Conservation (phyloP, 2,797 vertebrate species). For the Argentina silus region DNA sequence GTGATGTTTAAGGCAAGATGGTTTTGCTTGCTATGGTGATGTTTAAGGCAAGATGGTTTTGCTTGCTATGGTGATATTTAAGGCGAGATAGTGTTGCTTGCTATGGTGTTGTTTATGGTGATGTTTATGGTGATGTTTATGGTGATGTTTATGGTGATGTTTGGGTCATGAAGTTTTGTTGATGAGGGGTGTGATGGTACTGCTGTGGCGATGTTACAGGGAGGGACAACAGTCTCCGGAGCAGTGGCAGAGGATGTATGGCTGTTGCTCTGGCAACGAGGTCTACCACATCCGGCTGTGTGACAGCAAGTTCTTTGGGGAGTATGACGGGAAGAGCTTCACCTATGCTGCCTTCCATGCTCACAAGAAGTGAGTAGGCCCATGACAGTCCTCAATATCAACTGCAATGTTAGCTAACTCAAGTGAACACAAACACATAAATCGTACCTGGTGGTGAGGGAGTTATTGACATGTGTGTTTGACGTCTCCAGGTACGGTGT, state of each 20-base stretch:
- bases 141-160: not conserved
- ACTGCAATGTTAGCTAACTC: not conserved
- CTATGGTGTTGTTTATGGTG: not conserved
- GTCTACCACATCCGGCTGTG: conserved; percentile 95
- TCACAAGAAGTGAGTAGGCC: conserved; percentile 92
- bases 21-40: too few relatives aligned
- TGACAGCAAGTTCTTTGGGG: conserved; percentile 97
- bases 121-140: too few relatives aligned
- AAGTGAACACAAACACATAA: too few relatives aligned
- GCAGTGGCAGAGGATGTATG: conserved; percentile 97
- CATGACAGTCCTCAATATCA: not conserved
- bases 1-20: not conserved
- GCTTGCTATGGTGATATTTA: too few relatives aligned
- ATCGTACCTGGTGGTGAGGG: not conserved
- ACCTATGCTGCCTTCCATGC: conserved; percentile 97
- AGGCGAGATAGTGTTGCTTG: not conserved
- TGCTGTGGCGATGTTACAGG: conserved; percentile 65
- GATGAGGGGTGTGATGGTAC: not conserved
- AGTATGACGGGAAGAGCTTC: conserved; percentile 97
- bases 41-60: not conserved
- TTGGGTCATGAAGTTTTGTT: not conserved
- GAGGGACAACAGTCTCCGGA: conserved; percentile 93
- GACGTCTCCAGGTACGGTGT: not conserved
- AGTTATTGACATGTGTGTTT: not conserved
- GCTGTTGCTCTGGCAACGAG: conserved; percentile 96